Evolutionary conservation across 1,140 invertebrate species (phyloP).

Genomic region (Brachionus rotundiformis): DNA sequence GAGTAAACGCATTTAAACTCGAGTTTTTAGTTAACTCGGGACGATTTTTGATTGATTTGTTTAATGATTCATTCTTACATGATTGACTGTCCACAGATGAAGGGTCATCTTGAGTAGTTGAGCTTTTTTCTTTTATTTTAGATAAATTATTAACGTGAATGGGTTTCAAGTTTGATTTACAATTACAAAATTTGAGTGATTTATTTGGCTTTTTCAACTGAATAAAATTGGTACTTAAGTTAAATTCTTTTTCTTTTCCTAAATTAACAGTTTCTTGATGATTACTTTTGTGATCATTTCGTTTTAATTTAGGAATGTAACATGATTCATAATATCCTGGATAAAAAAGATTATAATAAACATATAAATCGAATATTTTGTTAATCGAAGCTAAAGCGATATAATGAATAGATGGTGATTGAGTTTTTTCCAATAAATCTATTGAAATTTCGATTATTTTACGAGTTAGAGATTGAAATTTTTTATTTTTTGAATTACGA

Average conservation of each 20-base stretch:
- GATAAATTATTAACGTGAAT: not conserved
- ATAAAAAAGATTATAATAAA: constrained; percentile 45
- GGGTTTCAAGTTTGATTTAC: not conserved
- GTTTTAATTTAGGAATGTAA: constrained; percentile 42
- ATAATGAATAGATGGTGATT: constrained; percentile 7
- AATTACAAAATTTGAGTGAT: not conserved
- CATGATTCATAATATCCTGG: constrained; percentile 44
- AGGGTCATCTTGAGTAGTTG: constrained; percentile 33
- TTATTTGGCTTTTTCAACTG: constrained; percentile 9
- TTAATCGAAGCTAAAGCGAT: constrained; percentile 41
- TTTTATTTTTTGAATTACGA: not conserved
- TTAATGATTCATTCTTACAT: not conserved
- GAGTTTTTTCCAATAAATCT: constrained; percentile 27
- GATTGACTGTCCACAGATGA: not conserved
- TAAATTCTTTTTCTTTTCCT: not conserved
- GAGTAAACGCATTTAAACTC: not conserved
- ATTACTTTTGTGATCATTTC: not conserved
- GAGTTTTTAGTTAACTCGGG: constrained; percentile 11
- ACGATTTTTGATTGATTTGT: not conserved
- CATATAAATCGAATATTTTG: constrained; percentile 46
- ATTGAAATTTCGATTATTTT: constrained; percentile 46
- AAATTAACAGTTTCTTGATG: not conserved
- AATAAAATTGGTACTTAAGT: not conserved
- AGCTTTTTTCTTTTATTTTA: constrained; percentile 3
- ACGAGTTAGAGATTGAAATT: constrained; percentile 19